These are phyloP conservation scores for Himalopsyche tibetana DNA, from an alignment of 2,888 invertebrate genomes.

Conservation along the genomic window DNA sequence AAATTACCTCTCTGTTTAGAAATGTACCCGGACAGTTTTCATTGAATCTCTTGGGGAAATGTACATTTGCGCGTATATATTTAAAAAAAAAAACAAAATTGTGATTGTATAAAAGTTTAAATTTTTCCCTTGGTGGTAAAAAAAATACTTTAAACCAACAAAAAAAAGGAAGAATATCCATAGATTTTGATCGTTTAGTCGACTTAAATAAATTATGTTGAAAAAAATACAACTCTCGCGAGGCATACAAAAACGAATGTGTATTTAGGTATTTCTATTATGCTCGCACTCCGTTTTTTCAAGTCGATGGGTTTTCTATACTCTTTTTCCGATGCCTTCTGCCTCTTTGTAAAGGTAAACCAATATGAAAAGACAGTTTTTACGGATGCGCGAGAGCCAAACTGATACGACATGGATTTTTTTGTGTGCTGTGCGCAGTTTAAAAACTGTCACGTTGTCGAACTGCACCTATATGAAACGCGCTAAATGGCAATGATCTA, in stretches of 20 bases:
- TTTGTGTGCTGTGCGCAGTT: neutral
- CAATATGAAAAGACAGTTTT: conserved; percentile 6
- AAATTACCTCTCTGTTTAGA: too few relatives aligned
- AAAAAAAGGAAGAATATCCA: too few relatives aligned
- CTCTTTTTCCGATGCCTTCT: neutral
- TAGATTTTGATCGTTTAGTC: neutral
- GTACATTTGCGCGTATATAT: too few relatives aligned
- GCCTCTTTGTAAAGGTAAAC: neutral
- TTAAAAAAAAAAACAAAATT: too few relatives aligned
- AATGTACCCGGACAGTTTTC: too few relatives aligned
- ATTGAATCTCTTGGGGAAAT: too few relatives aligned
- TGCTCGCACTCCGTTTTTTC: conserved; percentile 16
- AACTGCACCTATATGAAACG: neutral
- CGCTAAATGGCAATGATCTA: conserved; percentile 34
- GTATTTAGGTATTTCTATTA: conserved; percentile 30
- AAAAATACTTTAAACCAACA: too few relatives aligned
- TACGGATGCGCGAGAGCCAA: neutral
- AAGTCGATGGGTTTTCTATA: neutral
- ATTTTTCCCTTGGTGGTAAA: too few relatives aligned
- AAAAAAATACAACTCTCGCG: neutral
- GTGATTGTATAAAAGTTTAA: too few relatives aligned
- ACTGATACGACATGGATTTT: neutral
- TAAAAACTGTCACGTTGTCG: neutral
- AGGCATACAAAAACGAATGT: conserved; percentile 12
- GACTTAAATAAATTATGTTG: conserved; percentile 3